Base-by-base conservation (phyloP, 2,113 vertebrate species). In the Alexandromys fortis region DNA sequence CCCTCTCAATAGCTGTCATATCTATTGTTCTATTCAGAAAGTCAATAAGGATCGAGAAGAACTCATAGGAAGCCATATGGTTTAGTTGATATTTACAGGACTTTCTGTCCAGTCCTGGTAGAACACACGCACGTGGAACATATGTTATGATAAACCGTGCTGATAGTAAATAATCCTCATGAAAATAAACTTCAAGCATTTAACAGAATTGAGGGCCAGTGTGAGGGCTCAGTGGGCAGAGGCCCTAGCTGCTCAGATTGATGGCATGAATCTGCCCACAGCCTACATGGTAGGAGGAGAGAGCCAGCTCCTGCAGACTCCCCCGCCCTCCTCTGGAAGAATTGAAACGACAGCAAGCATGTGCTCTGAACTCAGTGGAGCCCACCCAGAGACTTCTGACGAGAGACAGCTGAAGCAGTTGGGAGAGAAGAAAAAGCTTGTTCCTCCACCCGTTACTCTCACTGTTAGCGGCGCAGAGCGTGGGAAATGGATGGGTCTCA, bases 21-120 rank as follows among this genome's bases (percentile, higher is more conserved):
- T 83, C 42, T 14, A 42, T 42, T 86, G 35, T 82, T 89, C 65
- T 70, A 33, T 72, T 86, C 72, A 94, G 61, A 91, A 94, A 97
- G 79, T 81, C 38, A 82, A 12, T 38, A 89, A n/a, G 28, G 42
- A 47, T 79, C 49, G 52, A 91, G 61, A 75, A 89, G 35, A 86
- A 82, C 7, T 93, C 49, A 89, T 28, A 55, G 55, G 21, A 88
- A 30, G 52, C 52, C 79, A 45, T 26, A 94, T 38, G 10, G 49
- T 93, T 49, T 75, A 92, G 17, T 26, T 30, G 35, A 49, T 58
- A 35, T 78, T 89, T 86, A 65, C 19, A 55, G 75, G 94, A 33
- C 13, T 82, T 22, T 52, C 7, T 38, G 86, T 7, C 3, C 42
- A 92, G n/a, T 3, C 65, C n/a, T 38, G 91, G 28, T 47, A 94